Conservation (phyloP, 2,888 invertebrate species). For the Torymus texanus region DNA sequence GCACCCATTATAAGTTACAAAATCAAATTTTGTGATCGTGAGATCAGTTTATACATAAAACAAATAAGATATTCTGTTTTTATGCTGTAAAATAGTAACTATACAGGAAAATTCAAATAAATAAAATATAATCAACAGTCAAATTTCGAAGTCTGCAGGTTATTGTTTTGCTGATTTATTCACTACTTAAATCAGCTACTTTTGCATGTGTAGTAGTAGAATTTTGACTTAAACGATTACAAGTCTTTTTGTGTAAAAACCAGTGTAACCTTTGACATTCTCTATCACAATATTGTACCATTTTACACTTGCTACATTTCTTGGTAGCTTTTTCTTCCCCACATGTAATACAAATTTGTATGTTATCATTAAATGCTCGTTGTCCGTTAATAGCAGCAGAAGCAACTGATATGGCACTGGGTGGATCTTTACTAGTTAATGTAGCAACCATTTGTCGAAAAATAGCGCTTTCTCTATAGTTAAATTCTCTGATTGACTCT, state of each 20-base stretch:
- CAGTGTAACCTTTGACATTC: conserved; percentile 96
- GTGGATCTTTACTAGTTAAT: conserved; percentile 84
- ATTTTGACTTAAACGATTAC: conserved; percentile 79
- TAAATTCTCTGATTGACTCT: conserved; percentile 92
- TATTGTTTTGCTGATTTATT: conserved; percentile 67
- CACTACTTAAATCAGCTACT: conserved; percentile 66
- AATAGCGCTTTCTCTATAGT: conserved; percentile 91
- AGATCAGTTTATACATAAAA: conserved; percentile 36
- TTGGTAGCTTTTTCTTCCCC: conserved; percentile 92
- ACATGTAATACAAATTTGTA: conserved; percentile 88
- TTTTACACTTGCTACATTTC: conserved; percentile 96
- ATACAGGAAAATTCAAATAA: conserved; percentile 46
- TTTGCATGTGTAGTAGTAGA: conserved; percentile 59
- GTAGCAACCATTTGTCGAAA: conserved; percentile 90
- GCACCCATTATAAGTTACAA: conserved; percentile 19
- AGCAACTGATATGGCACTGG: conserved; percentile 83
- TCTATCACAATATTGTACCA: conserved; percentile 94
- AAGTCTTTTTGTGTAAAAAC: conserved; percentile 93
- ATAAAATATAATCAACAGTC: conserved; percentile 64
- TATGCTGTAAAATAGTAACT: conserved; percentile 32
- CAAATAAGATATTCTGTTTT: conserved; percentile 22
- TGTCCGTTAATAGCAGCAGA: conserved; percentile 92
- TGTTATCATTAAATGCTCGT: conserved; percentile 83
- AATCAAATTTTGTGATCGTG: conserved; percentile 22
- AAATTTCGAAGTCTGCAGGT: conserved; percentile 68